Conservation (phyloP, 2,113 vertebrate species). For the Raja brachyura region DNA sequence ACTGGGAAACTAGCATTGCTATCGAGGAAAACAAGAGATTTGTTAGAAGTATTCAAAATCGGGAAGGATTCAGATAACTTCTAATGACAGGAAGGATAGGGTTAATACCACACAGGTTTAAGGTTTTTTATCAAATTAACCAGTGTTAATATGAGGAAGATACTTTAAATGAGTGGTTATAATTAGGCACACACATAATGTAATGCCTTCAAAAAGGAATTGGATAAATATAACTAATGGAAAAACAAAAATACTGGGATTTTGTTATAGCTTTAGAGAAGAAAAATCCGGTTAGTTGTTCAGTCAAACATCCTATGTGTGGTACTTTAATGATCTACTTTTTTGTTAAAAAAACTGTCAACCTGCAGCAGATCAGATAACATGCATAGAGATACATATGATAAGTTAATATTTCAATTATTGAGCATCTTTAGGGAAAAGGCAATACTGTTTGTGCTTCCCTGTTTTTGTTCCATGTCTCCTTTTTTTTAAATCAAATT, state of each 20-base stretch:
- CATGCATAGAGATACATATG: background rate
- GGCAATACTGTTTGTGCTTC: background rate
- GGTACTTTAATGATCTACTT: background rate
- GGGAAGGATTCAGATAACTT: too few species aligned
- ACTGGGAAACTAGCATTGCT: background rate
- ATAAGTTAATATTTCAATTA: background rate
- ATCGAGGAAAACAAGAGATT: too few species aligned
- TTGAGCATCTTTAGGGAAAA: background rate
- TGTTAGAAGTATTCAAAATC: too few species aligned
- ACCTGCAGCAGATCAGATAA: background rate
- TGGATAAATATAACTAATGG: background rate
- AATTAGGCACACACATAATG: background rate
- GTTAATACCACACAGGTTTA: too few species aligned
- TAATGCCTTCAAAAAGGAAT: background rate
- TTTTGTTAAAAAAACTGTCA: background rate
- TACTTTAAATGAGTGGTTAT: background rate
- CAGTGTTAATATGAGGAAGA: background rate
- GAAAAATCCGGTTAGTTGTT: background rate
- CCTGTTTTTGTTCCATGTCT: background rate
- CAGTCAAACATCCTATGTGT: background rate
- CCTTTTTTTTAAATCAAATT: background rate
- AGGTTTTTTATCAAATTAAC: too few species aligned
- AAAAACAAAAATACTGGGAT: background rate
- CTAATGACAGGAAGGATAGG: too few species aligned
- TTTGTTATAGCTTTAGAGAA: background rate